Evolutionary conservation across 1,140 invertebrate genomes (phyloP), one percentile per base, ranked within the genome.

Genomic region (Triops longicaudatus): DNA sequence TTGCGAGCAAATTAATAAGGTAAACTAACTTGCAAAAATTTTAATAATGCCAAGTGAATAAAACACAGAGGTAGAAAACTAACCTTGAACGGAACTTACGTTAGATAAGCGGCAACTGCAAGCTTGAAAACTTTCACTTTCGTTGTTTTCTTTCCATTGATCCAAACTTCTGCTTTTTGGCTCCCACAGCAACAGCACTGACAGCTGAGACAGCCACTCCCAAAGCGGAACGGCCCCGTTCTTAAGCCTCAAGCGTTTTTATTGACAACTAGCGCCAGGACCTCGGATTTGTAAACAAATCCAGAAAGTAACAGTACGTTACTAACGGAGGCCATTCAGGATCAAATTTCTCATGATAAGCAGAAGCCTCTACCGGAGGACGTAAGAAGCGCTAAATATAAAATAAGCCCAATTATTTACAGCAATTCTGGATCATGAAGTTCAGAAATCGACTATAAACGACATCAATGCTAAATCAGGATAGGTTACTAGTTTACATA

Each of bases 201-300:
- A 63, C 50, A 63, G 50, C 50, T 63, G 50, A 63, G 50, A 63
- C 50, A 63, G 50, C 50, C 50, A 63, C 50, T 63, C 50, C 50
- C 50, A 63, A 63, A 63, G 22, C 50, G 50, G 50, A 63, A 63
- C 50, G n/a, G 14, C 50, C 50, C 50, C 50, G 50, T 63, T 63
- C 50, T 22, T 63, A 22, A 22, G 17, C 50, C 50, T 63, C 17
- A 14, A 14, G 17, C 50, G 22, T 63, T 63, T 63, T 37, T 2
- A 7, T 37, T 63, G 50, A 63, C 50, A 14, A 63, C 50, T 63
- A 63, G 50, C 50, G 50, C 50, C 50, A 63, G 6, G n/a, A 22
- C 6, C 22, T 63, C 9, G 2, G 10, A 0, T 22, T 6, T 63
- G 22, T 63, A 63, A 63, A 63, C 50, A 63, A 63, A 63, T 63